A percentile compares a stretch with the other conserved stretches of the same genome.
Evolutionary conservation across 2,797 vertebrate genomes (phyloP).

Genomic region (Pantherophis vulpinus): DNA sequence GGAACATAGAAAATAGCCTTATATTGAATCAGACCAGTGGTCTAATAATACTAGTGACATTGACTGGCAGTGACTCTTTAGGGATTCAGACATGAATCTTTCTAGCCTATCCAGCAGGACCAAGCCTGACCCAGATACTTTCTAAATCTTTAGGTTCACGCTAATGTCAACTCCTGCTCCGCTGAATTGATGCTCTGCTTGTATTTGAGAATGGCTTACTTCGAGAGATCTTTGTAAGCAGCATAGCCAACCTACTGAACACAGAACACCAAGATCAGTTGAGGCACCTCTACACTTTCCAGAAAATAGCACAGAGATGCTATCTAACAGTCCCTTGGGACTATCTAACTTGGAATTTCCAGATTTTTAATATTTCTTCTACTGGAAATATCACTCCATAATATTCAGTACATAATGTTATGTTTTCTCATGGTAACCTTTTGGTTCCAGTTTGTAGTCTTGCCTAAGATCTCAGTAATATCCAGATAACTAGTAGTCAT

Average conservation of each 20-base stretch:
- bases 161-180: not conserved
- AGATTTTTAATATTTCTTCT: conserved; percentile 21
- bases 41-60: not conserved
- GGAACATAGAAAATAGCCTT: not conserved
- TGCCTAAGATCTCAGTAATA: conserved; percentile 15
- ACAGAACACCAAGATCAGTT: conserved; percentile 60
- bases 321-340: conserved; percentile 68
- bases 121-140: not conserved
- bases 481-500: conserved; percentile 21
- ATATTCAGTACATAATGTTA: conserved; percentile 1
- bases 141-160: not conserved
- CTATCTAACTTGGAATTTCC: conserved; percentile 52
- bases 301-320: conserved; percentile 71
- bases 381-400: conserved; percentile 26
- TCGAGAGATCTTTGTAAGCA: conserved; percentile 20
- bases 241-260: conserved; percentile 14
- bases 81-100: not conserved
- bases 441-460: conserved; percentile 24
- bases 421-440: not conserved
- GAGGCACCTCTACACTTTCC: conserved; percentile 34
- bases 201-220: conserved; percentile 35
- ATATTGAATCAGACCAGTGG: not conserved
- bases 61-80: not conserved
- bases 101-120: not conserved
- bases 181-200: conserved; percentile 20